Base-by-base conservation (phyloP, 2,888 invertebrate genomes). In the Labia minor region DNA sequence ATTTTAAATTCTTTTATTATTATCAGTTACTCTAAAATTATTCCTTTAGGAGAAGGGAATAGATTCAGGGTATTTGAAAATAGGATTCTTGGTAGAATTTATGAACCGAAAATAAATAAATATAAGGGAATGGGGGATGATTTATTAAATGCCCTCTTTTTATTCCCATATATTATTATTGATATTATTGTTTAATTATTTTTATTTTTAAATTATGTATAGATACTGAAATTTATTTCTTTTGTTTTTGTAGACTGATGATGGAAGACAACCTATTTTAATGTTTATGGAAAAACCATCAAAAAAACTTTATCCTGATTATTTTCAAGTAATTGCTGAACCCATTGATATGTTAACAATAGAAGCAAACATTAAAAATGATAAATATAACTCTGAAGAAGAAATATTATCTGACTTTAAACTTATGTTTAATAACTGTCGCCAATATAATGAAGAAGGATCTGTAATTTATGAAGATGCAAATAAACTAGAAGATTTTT, bases 251-350 rank as follows among this genome's bases (percentile, higher is more conserved):
- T 73, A 85, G 86, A 85, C 85, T 72, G 84, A 85, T 61, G 89
- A 88, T 72, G 92, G 91, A 0, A 82, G 97, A 14, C 87, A 90
- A 72, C 90, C 95, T 0, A 91, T 95, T 81, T 80, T 92, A 67
- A 85, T 93, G 72, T 99, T 99, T 76, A 91, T 97, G 91, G 94
- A 95, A 77, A 92, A 96, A 74, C 98, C 99, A 0, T 94, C 94
- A 21, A 90, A 91, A 76, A 94, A 95, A 75, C 80, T 93, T 33
- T 97, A 97, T 76, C 94, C 96, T 0, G 95, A 95, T 76, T 97
- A 97, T 77, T 97, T 67, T 62, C 90, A 91, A 77, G 89, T 97
- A 1, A 97, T 97, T 70, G 86, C 88, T 26, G 90, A 89, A 73
- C 97, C 97, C 0, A 95, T 97, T 66, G 97, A 97, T 77, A 92